Conservation (phyloP, 64 coral and sea anemone species). For the Stichodactyla mertensii region DNA sequence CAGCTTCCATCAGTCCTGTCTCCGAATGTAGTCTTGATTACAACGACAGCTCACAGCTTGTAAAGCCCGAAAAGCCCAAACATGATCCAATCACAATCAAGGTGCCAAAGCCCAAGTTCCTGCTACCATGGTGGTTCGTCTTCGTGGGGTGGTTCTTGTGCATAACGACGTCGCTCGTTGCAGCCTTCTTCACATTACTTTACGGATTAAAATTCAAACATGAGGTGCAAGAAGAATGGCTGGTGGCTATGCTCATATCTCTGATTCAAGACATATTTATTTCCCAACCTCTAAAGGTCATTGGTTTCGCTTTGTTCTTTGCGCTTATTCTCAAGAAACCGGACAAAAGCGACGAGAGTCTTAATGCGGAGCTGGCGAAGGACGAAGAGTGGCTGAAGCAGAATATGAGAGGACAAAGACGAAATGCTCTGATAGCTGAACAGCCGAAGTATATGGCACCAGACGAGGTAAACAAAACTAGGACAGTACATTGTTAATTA, state of each 20-base stretch:
- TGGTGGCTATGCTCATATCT: slow-evolving; percentile 75
- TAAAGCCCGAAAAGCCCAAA: background rate
- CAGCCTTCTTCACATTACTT: slow-evolving; percentile 70
- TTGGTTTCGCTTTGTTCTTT: slow-evolving; percentile 71
- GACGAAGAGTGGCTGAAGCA: slow-evolving; percentile 92
- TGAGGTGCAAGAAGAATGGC: slow-evolving; percentile 67
- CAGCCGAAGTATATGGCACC: slow-evolving; percentile 44
- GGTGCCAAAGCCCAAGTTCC: slow-evolving; percentile 14
- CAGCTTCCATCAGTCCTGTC: background rate
- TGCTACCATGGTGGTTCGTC: slow-evolving; percentile 96
- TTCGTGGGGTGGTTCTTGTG: slow-evolving; percentile 81
- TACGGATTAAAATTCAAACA: slow-evolving; percentile 59
- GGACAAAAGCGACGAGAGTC: slow-evolving; percentile 68
- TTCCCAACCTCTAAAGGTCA: slow-evolving; percentile 76
- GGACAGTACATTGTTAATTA: no score
- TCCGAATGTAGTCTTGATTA: background rate
- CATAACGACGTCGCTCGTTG: slow-evolving; percentile 14
- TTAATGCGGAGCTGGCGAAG: slow-evolving; percentile 68
- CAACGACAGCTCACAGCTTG: slow-evolving; percentile 7
- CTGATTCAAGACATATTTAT: slow-evolving; percentile 88
- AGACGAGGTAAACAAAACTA: slow-evolving; percentile 40
- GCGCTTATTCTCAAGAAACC: slow-evolving; percentile 83
- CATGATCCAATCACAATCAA: background rate
- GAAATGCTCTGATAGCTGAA: slow-evolving; percentile 8
- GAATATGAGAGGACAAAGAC: slow-evolving; percentile 19